Conservation (phyloP, 2,888 invertebrate species). For the Tetranychus piercei region DNA sequence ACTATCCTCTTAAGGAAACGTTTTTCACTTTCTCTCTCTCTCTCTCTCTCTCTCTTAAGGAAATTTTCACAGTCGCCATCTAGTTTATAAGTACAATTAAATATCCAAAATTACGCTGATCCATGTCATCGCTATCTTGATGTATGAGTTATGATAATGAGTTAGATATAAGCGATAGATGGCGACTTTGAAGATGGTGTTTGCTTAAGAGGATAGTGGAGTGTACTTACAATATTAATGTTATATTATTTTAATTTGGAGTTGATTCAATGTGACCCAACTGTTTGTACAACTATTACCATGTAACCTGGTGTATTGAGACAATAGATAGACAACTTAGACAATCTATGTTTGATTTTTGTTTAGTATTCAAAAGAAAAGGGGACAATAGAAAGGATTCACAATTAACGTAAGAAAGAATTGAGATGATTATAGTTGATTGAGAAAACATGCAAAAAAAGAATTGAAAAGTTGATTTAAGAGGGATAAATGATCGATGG, state of each 20-base stretch:
- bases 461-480: not conserved
- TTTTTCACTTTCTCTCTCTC: no score
- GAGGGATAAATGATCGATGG: not conserved
- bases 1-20: no score
- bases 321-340: not conserved
- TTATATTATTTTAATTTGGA: not conserved
- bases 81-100: no score
- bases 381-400: not conserved
- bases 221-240: not conserved
- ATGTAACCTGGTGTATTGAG: not conserved
- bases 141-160: no score
- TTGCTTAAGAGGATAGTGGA: no score
- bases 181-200: no score
- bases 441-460: not conserved
- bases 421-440: not conserved
- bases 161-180: no score
- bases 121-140: no score
- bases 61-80: no score
- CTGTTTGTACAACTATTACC: not conserved
- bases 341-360: not conserved
- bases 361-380: not conserved
- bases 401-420: not conserved
- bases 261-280: not conserved
- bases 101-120: no score
- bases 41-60: no score